Evolutionary conservation across 2,113 vertebrate genomes (phyloP).

Genomic region (Chitala chitala): DNA sequence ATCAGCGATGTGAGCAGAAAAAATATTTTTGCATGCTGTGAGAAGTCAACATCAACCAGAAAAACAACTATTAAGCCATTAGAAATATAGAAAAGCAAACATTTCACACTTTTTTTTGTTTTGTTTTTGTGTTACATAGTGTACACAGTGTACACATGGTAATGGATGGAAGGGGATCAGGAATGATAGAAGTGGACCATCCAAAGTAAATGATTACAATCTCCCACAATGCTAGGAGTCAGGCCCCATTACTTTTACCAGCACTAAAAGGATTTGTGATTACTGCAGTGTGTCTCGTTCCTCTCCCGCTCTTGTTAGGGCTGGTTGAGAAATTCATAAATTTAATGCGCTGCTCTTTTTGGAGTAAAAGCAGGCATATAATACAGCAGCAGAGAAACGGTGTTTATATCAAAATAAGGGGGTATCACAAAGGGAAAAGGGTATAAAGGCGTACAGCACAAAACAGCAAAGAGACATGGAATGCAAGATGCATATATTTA

Average conservation of each 20-base stretch:
- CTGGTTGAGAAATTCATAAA: neutral
- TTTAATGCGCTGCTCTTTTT: neutral
- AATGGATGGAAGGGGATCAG: constrained; percentile 20
- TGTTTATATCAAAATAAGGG: neutral
- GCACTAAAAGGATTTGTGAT: constrained; percentile 27
- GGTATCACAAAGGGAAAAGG: too few relatives aligned
- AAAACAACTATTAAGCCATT: constrained; percentile 25
- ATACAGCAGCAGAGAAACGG: neutral
- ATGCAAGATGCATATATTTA: too few relatives aligned
- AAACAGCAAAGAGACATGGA: neutral
- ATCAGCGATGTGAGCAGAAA: neutral
- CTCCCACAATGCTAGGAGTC: constrained; percentile 14
- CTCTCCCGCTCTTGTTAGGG: constrained; percentile 1
- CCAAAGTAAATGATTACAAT: constrained; percentile 26
- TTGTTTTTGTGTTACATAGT: neutral
- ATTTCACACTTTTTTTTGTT: constrained; percentile 14
- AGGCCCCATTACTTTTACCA: constrained; percentile 13
- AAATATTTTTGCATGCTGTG: neutral
- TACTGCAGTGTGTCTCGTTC: neutral
- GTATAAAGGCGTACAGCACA: neutral
- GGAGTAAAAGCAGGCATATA: constrained; percentile 1
- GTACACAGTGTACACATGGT: neutral
- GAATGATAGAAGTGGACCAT: constrained; percentile 12
- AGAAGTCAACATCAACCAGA: neutral
- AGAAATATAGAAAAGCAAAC: neutral